Conservation (phyloP, 2,113 vertebrate genomes). For the Ginglymostoma cirratum region DNA sequence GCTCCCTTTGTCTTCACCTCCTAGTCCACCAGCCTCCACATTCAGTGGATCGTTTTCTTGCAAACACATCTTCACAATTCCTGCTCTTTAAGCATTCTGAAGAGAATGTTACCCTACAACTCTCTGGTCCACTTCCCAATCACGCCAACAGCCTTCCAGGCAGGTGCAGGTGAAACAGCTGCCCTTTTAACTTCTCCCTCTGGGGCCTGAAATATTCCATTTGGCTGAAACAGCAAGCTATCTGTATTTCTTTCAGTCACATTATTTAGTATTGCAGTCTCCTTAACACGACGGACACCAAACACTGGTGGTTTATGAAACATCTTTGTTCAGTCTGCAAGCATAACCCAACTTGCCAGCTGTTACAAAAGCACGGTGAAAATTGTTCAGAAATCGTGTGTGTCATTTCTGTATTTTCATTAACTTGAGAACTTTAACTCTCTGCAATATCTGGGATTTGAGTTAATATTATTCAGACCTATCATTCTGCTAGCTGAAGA, state of each 20-base stretch:
- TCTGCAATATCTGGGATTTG: no score
- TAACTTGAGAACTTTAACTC: no score
- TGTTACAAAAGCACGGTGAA: not conserved
- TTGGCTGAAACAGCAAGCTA: not conserved
- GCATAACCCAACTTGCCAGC: not conserved
- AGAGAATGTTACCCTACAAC: no score
- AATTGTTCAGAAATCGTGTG: not conserved
- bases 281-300: not conserved
- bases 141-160: no score
- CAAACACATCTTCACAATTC: not conserved
- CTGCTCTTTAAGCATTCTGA: no score
- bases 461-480: no score
- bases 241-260: not conserved
- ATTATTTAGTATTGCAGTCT: not conserved
- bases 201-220: no score
- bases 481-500: no score
- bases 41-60: no score
- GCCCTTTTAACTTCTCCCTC: not conserved
- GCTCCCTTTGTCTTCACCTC: not conserved
- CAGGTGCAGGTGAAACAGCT: not conserved
- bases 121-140: no score
- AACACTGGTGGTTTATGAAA: not conserved
- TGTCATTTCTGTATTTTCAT: not conserved
- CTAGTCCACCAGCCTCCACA: not conserved
- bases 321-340: not conserved